Evolutionary conservation across 2,797 vertebrate species (phyloP), one percentile per base, ranked within the genome.

Genomic region (Enoplosus armatus): DNA sequence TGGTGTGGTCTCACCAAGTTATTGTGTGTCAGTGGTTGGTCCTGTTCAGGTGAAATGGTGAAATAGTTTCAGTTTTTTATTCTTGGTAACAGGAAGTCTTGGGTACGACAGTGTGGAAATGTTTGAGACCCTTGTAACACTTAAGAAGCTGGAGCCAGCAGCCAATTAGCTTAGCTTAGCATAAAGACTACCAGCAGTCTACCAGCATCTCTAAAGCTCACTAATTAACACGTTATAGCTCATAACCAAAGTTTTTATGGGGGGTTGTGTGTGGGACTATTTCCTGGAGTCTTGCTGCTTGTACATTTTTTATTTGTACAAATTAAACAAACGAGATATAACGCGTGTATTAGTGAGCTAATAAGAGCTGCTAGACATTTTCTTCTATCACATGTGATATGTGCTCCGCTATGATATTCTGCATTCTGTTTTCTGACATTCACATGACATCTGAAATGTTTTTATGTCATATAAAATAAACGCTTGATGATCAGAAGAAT

Each of bases 61-160:
- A 89, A 89, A 91, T 31, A 50, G 20, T 75, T 72, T 60, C 56
- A 53, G 67, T 82, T 87, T 81, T 80, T 82, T 43, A 56, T 65
- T 82, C 74, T 72, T 69, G 26, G 79, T 55, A 60, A 72, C 35
- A 65, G 72, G 79, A 84, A 83, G 55, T 79, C 43, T 31, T 74
- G 53, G 26, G 50, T 73, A 55, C 16, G 50, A 61, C 72, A 5
- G 48, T 68, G 80, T 79, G 72, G 73, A 85, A 78, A 85, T 70
- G 6, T 31, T 45, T 29, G n/a, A 78, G 61, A 85, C 59, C 47
- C 27, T 41, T 14, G 7, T 55, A 67, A n/a, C 20, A 43, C 20
- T 50, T 6, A 8, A 15, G 54, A 41, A 55, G 18, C 41, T 71
- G 9, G 6, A 61, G 58, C 3, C 22, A 41, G 48, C 35, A 26